Evolutionary conservation across 2,888 invertebrate species (phyloP).

Genomic region (Bombylius major): DNA sequence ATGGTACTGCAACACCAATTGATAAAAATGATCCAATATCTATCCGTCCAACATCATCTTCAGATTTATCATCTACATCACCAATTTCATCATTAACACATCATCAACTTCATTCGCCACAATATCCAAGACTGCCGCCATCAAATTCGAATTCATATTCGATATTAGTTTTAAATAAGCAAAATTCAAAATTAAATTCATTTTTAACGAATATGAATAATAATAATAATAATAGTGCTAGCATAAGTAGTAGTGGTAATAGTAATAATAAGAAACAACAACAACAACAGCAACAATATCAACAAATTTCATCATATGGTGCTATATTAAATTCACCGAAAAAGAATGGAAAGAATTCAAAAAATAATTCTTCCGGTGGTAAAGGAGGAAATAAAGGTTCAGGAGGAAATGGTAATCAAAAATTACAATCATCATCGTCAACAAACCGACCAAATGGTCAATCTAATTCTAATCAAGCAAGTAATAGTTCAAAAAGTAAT

Average conservation of each 20-base stretch:
- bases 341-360: constrained; percentile 16
- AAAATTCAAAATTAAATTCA: constrained; percentile 4
- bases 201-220: constrained; percentile 2
- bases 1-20: constrained; percentile 63
- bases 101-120: constrained; percentile 32
- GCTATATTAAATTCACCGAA: constrained; percentile 23
- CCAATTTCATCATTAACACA: constrained; percentile 26
- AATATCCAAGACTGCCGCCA: constrained; percentile 30
- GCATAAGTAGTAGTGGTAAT: constrained; percentile 14
- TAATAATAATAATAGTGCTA: constrained; percentile 16
- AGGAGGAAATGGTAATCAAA: constrained; percentile 16
- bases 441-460: constrained; percentile 4
- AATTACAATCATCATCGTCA: constrained; percentile 8
- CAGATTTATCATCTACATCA: constrained; percentile 13
- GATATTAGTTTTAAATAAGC: constrained; percentile 7
- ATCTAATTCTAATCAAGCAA: constrained; percentile 1
- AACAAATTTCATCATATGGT: constrained; percentile 29
- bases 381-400: constrained; percentile 19
- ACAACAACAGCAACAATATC: constrained; percentile 25
- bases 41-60: constrained; percentile 21
- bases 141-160: constrained; percentile 23
- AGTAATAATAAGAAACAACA: constrained; percentile 17
- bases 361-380: constrained; percentile 15
- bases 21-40: constrained; percentile 51
- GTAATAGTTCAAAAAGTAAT: constrained; percentile 25